Conservation (phyloP, 1,140 invertebrate species). For the Tetranychus urticae region DNA sequence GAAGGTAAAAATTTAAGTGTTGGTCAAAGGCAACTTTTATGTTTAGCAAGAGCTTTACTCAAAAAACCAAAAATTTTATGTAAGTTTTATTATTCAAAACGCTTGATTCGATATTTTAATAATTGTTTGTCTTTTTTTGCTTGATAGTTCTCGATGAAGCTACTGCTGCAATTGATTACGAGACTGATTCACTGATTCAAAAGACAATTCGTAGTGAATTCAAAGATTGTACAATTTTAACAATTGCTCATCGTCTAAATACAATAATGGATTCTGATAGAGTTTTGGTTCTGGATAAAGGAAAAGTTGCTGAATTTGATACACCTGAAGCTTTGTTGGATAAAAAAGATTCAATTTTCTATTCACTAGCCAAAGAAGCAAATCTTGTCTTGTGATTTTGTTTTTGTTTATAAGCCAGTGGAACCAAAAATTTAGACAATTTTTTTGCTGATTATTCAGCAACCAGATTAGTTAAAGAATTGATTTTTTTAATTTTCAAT, state of each 20-base stretch:
- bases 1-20: slow-evolving; percentile 13
- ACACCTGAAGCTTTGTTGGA: slow-evolving; percentile 44
- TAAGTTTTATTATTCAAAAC: slow-evolving; percentile 16
- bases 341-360: slow-evolving; percentile 55
- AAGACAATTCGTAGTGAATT: slow-evolving; percentile 22
- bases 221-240: slow-evolving; percentile 21
- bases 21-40: neutral
- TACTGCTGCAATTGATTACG: slow-evolving; percentile 20
- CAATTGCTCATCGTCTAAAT: slow-evolving; percentile 24
- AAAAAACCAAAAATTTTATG: neutral
- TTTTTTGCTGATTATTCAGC: no score
- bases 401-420: no score
- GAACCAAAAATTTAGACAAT: no score
- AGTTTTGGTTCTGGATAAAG: slow-evolving; percentile 16
- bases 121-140: neutral
- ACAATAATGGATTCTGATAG: slow-evolving; percentile 21
- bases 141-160: slow-evolving; percentile 21
- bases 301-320: slow-evolving; percentile 40
- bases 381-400: slow-evolving; percentile 21
- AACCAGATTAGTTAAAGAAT: no score
- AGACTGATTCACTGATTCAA: slow-evolving; percentile 23
- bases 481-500: no score
- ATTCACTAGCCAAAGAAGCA: slow-evolving; percentile 78
- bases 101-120: neutral
- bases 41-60: slow-evolving; percentile 36